A percentile compares a stretch with the other conserved stretches of the same genome.
These are phyloP conservation scores for Bucorvus abyssinicus DNA, from an alignment of 2,797 vertebrate species.

Conservation along the genomic window DNA sequence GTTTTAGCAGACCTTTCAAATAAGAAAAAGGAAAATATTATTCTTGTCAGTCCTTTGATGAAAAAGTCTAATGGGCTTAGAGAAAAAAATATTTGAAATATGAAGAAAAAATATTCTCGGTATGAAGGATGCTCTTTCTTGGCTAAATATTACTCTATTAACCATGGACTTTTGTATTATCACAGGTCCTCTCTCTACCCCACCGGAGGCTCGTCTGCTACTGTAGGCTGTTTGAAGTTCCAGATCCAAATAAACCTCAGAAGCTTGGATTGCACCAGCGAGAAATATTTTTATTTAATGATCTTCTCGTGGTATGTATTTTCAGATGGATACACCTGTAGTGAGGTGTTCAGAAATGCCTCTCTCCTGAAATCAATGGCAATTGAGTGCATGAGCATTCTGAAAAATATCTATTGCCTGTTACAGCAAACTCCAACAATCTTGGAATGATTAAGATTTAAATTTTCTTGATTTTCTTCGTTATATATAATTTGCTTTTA, in stretches of 20 bases:
- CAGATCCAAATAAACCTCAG: constrained; percentile 96
- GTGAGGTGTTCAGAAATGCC: background rate
- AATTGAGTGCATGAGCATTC: background rate
- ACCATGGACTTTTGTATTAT: background rate
- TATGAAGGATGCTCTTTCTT: background rate
- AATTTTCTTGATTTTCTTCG: background rate
- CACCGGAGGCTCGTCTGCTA: constrained; percentile 96
- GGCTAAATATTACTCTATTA: background rate
- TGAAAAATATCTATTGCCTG: background rate
- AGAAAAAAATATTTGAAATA: background rate
- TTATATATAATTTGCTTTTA: background rate
- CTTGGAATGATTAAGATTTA: background rate
- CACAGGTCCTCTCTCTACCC: constrained; percentile 91
- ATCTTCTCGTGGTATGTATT: constrained; percentile 91
- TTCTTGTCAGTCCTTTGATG: background rate
- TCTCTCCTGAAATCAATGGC: background rate
- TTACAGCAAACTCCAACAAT: background rate
- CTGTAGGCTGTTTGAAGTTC: constrained; percentile 95
- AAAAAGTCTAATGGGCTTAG: background rate
- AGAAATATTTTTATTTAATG: constrained; percentile 98
- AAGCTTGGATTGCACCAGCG: constrained; percentile 94
- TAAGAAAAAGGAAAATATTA: background rate
- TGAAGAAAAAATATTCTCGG: background rate
- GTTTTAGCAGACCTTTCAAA: background rate
- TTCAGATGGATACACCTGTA: background rate